Evolutionary conservation across 2,797 vertebrate genomes (phyloP), one percentile per base, ranked within the genome.

Genomic region (Hafferia zeledoni): DNA sequence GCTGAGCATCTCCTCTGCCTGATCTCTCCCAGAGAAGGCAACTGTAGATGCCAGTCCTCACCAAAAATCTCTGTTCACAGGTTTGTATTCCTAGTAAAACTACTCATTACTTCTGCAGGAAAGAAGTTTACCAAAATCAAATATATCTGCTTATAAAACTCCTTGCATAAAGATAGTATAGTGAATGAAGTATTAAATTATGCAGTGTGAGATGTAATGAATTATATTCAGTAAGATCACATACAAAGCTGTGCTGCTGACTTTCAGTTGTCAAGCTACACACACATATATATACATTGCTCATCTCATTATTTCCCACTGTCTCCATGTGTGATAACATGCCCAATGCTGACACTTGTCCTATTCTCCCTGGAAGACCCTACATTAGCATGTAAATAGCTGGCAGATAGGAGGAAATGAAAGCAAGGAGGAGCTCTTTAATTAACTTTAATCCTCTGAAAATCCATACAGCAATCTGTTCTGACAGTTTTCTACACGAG

Each of bases 361-460:
- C 89, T 86, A 60, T 94, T 95, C 96, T 96, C 88, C 70, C 95
- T 79, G 86, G 96, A 94, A 97, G 95, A 92, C 89, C 97, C 90
- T 57, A 79, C 95, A 98, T 98, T 98, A 98, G 97, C 98, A 98
- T 98, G 97, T 97, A 98, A 98, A 98, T 98, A 98, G 97, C 98
- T 97, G 97, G 96, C 97, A 97, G 98, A 97, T 92, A 97, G 22
- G 55, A 94, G 96, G 95, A 97, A 97, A 97, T 94, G 97, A 97
- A 97, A 97, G 97, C 95, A 93, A 95, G 96, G 95, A 97, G 97
- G 96, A 97, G 97, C 94, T 96, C 97, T 98, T 98, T 98, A 98
- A 99, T 98, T 98, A 98, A 98, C 97, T 98, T 96, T 98, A 98
- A 98, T 98, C 98, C 98, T 96, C 94, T 89, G 97, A 96, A 97